These are phyloP conservation scores for Vulpes ferrilata DNA, from an alignment of 2,113 vertebrate species.

Conservation along the genomic window DNA sequence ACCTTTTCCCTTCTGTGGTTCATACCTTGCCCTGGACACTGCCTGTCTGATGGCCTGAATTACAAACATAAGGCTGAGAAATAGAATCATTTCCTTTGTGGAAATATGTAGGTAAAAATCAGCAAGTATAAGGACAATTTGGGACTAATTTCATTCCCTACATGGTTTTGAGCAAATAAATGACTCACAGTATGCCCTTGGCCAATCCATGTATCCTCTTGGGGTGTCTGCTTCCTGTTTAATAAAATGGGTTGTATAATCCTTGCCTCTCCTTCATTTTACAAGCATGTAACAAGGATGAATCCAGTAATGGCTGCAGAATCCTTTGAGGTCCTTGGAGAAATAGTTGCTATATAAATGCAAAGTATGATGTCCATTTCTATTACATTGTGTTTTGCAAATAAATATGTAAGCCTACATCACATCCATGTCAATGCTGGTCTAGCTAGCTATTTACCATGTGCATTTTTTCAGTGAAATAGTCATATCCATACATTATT, in stretches of 20 bases:
- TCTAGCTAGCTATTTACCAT: slow-evolving; percentile 45
- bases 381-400: slow-evolving; percentile 74
- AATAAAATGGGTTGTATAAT: slow-evolving; percentile 75
- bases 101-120: slow-evolving; percentile 20
- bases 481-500: slow-evolving; percentile 58
- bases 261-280: slow-evolving; percentile 71
- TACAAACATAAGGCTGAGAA: background rate
- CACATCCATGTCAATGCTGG: slow-evolving; percentile 40
- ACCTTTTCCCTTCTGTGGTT: background rate
- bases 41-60: background rate
- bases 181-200: slow-evolving; percentile 67
- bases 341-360: slow-evolving; percentile 82
- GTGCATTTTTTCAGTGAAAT: background rate
- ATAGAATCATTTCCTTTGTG: background rate
- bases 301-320: slow-evolving; percentile 74
- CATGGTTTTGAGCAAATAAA: slow-evolving; percentile 71
- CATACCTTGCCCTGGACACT: background rate
- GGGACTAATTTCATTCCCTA: slow-evolving; percentile 64
- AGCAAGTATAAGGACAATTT: slow-evolving; percentile 63
- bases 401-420: slow-evolving; percentile 65
- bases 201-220: slow-evolving; percentile 30
- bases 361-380: slow-evolving; percentile 78
- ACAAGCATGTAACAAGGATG: slow-evolving; percentile 72
- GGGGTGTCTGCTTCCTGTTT: slow-evolving; percentile 57
- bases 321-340: slow-evolving; percentile 80